Conservation (phyloP, 2,888 invertebrate genomes). For the Scaptomyza caliginosa region DNA sequence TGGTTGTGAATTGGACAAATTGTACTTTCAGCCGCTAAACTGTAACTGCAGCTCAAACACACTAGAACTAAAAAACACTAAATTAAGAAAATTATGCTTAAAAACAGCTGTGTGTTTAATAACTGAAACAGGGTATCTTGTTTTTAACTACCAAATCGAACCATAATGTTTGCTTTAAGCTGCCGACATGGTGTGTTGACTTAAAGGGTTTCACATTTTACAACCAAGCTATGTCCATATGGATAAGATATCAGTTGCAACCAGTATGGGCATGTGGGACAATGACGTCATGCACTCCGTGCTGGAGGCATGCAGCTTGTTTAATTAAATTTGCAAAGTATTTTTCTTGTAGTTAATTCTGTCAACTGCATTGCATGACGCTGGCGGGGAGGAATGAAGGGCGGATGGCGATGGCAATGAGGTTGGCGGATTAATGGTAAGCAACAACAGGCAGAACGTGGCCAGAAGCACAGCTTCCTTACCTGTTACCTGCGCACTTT, state of each 20-base stretch:
- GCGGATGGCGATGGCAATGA: not conserved
- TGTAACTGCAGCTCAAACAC: too few species aligned
- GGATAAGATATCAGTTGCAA: conserved; percentile 11
- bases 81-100: too few species aligned
- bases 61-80: too few species aligned
- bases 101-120: too few species aligned
- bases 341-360: conserved; percentile 72
- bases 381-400: not conserved
- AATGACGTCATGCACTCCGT: conserved; percentile 48
- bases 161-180: too few species aligned
- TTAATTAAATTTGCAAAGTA: conserved; percentile 74
- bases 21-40: too few species aligned
- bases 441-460: conserved; percentile 20
- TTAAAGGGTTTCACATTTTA: conserved; percentile 3
- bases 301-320: conserved; percentile 35
- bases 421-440: not conserved
- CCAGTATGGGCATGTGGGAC: conserved; percentile 26
- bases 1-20: too few species aligned
- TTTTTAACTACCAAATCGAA: too few species aligned
- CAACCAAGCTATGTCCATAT: conserved; percentile 16
- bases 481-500: conserved; percentile 21
- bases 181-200: not conserved
- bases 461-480: conserved; percentile 56
- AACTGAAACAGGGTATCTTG: too few species aligned
- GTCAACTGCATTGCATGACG: conserved; percentile 45